Conservation (phyloP, 2,113 vertebrate genomes). For the Cygnus buccinator region DNA sequence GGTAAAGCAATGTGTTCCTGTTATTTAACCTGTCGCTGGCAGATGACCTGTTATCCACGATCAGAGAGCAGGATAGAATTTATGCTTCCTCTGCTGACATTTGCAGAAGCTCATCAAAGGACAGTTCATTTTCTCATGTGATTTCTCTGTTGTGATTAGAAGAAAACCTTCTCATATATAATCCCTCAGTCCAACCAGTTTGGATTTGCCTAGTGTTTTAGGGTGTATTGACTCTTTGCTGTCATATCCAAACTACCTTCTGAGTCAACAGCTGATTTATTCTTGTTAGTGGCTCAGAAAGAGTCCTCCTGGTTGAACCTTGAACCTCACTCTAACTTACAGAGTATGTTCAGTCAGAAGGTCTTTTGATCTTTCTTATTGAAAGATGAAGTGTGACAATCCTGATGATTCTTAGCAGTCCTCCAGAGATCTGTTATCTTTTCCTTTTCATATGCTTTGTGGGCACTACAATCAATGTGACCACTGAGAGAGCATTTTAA, state of each 20-base stretch:
- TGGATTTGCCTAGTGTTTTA: neutral
- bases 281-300: neutral
- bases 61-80: neutral
- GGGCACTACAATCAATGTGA: neutral
- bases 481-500: constrained; percentile 53
- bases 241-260: constrained; percentile 3
- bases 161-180: neutral
- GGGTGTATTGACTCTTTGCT: neutral
- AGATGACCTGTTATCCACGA: constrained; percentile 2
- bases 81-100: constrained; percentile 22
- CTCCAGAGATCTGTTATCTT: constrained; percentile 31
- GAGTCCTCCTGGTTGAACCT: neutral
- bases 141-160: constrained; percentile 15
- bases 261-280: neutral
- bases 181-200: neutral
- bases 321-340: neutral
- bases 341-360: neutral
- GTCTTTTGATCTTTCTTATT: constrained; percentile 32
- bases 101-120: neutral
- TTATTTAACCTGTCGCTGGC: constrained; percentile 17
- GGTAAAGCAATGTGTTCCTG: neutral
- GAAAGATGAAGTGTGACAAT: constrained; percentile 10
- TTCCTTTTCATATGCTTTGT: constrained; percentile 39
- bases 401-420: constrained; percentile 13
- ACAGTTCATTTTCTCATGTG: neutral